A percentile compares a stretch with the other conserved stretches of the same genome.
These are phyloP conservation scores for Tetanocera ferruginea DNA, from an alignment of 2,888 invertebrate genomes.

Conservation along the genomic window DNA sequence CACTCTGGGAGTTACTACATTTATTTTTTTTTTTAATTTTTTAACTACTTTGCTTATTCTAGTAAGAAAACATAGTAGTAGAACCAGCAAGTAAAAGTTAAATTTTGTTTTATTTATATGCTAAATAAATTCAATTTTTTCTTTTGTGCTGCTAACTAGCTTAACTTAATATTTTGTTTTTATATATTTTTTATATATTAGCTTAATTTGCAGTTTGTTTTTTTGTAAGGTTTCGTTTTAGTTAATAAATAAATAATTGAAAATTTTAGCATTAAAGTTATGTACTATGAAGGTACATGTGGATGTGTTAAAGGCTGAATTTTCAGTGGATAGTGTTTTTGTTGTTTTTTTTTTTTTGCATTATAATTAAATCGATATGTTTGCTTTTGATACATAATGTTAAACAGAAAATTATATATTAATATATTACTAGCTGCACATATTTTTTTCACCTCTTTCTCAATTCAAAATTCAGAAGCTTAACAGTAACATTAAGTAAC, in stretches of 20 bases:
- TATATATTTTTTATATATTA: conserved; percentile 20
- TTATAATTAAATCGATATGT: conserved; percentile 44
- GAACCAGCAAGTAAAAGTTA: neutral
- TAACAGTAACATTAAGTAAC: no score
- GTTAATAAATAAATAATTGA: neutral
- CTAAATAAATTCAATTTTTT: neutral
- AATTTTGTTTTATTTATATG: neutral
- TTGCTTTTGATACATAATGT: conserved; percentile 21
- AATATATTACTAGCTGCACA: conserved; percentile 3
- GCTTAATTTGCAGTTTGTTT: neutral
- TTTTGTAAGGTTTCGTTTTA: neutral
- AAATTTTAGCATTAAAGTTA: neutral
- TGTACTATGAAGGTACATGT: neutral
- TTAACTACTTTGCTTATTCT: neutral
- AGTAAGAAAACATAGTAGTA: neutral
- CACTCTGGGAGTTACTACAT: neutral
- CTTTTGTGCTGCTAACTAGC: conserved; percentile 13
- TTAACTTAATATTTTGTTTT: conserved; percentile 12
- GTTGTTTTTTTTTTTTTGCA: conserved; percentile 25
- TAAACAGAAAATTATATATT: neutral
- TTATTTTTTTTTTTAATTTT: neutral
- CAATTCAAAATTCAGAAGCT: no score
- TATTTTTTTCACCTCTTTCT: conserved; percentile 13
- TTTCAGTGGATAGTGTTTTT: neutral
- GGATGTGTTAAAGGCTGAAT: conserved; percentile 13